These are phyloP conservation scores for Pangasianodon gigas DNA, from an alignment of 2,113 vertebrate species.

Conservation along the genomic window DNA sequence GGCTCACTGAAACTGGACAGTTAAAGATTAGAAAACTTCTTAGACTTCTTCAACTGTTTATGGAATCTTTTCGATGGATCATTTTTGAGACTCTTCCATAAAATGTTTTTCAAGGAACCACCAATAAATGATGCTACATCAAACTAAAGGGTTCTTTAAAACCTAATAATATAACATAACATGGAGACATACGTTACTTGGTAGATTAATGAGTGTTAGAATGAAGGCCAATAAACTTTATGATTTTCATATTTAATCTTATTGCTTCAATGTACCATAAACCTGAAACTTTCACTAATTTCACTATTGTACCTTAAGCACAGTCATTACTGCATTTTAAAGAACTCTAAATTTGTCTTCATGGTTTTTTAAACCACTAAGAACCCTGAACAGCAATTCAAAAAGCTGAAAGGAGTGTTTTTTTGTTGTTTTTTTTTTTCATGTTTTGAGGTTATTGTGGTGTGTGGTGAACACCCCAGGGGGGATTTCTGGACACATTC, in stretches of 20 bases:
- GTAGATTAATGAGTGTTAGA: background rate
- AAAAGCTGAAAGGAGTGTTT: background rate
- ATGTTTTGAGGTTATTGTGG: constrained; percentile 43
- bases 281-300: background rate
- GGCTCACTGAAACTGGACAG: background rate
- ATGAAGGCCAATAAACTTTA: background rate
- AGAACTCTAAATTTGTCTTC: background rate
- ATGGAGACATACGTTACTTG: background rate
- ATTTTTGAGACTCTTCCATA: background rate
- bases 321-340: background rate
- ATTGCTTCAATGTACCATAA: background rate
- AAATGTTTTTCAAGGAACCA: background rate
- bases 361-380: background rate
- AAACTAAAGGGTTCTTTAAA: background rate
- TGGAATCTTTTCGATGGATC: background rate
- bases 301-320: background rate
- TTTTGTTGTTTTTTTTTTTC: background rate
- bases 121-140: background rate
- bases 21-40: background rate
- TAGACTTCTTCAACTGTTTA: background rate
- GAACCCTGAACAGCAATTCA: background rate
- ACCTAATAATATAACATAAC: background rate
- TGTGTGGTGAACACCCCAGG: constrained; percentile 19
- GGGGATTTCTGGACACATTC: constrained; percentile 29
- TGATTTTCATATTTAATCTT: background rate